A percentile compares a stretch with the other conserved stretches of the same genome.
These are phyloP conservation scores for Perodicticus potto DNA, from an alignment of 2,797 vertebrate species.

Conservation along the genomic window DNA sequence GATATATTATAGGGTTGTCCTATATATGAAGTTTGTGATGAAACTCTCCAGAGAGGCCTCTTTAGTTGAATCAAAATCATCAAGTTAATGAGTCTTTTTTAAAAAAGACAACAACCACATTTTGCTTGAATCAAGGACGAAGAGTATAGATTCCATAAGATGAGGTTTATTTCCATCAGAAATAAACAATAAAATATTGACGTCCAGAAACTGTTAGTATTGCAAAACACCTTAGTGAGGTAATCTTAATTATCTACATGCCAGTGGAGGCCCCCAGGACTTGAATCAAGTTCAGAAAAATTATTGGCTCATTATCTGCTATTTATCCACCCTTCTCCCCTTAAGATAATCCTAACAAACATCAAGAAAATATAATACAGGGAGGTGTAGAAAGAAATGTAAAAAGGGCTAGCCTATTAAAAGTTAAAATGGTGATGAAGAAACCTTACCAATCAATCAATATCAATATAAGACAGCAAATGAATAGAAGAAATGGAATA, in stretches of 20 bases:
- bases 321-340: not conserved
- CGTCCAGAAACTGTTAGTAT: conserved; percentile 44
- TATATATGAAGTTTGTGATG: not conserved
- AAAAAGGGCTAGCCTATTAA: not conserved
- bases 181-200: no score
- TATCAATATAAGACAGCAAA: conserved; percentile 28
- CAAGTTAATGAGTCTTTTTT: not conserved
- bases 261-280: not conserved
- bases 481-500: conserved; percentile 7
- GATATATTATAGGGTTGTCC: conserved; percentile 11
- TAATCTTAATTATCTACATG: conserved; percentile 21
- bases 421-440: not conserved
- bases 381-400: not conserved
- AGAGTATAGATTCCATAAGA: not conserved
- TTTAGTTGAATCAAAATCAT: conserved; percentile 40
- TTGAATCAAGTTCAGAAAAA: conserved; percentile 20
- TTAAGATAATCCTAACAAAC: not conserved
- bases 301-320: not conserved
- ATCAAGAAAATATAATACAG: conserved; percentile 35
- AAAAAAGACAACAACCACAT: not conserved
- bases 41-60: not conserved
- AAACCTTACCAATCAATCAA: conserved; percentile 24
- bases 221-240: not conserved
- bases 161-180: not conserved
- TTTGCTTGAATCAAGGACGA: not conserved